These are phyloP conservation scores for Triops cancriformis DNA, from an alignment of 1,140 invertebrate genomes.

Conservation along the genomic window DNA sequence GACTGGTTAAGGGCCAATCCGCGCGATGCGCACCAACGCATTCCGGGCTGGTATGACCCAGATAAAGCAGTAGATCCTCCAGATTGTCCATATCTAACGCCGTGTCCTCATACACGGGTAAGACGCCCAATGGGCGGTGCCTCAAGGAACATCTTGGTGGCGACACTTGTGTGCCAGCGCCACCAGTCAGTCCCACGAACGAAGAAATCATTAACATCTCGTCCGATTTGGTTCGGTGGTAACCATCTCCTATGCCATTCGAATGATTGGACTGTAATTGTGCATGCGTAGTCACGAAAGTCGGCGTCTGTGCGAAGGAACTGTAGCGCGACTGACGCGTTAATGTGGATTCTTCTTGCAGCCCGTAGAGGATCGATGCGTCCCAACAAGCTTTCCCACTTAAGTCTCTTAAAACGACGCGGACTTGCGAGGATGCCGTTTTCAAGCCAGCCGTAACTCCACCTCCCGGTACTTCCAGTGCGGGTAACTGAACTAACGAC, in stretches of 20 bases:
- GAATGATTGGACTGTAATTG: neutral
- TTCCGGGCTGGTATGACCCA: slow-evolving; percentile 86
- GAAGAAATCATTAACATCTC: slow-evolving; percentile 31
- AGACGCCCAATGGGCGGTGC: slow-evolving; percentile 58
- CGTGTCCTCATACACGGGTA: slow-evolving; percentile 71
- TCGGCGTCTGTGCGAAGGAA: neutral
- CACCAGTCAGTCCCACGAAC: slow-evolving; percentile 29
- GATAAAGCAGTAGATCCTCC: slow-evolving; percentile 81
- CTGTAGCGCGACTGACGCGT: slow-evolving; percentile 11
- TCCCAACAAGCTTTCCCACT: slow-evolving; percentile 96
- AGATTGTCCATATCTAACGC: slow-evolving; percentile 84
- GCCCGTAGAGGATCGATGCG: slow-evolving; percentile 70
- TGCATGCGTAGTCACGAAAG: neutral
- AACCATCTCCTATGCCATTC: slow-evolving; percentile 13
- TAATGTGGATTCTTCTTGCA: slow-evolving; percentile 34
- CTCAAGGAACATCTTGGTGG: slow-evolving; percentile 56
- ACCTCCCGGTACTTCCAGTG: slow-evolving; percentile 69
- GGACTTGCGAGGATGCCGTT: slow-evolving; percentile 56
- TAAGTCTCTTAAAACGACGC: slow-evolving; percentile 82
- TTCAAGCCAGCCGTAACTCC: slow-evolving; percentile 64
- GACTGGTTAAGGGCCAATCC: slow-evolving; percentile 59
- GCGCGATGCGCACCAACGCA: slow-evolving; percentile 56
- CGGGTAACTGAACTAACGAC: slow-evolving; percentile 85
- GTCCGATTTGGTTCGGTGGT: neutral
- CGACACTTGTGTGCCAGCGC: slow-evolving; percentile 35